These are phyloP conservation scores for Thymelicus sylvestris DNA, from an alignment of 2,888 invertebrate species.

Conservation along the genomic window DNA sequence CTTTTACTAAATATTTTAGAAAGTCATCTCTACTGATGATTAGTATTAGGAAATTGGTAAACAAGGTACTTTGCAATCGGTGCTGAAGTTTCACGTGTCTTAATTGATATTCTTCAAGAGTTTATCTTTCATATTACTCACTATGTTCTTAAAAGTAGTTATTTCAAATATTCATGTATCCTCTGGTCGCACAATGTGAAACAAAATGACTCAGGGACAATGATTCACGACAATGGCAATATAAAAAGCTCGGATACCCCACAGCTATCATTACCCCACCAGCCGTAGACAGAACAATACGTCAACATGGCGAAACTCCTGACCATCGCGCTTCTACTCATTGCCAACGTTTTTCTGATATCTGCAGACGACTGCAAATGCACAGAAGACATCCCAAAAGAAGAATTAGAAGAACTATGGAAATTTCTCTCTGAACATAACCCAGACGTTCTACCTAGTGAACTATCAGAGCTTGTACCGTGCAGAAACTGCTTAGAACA, in stretches of 20 bases:
- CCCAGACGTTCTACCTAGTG: constrained; percentile 44
- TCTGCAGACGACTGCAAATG: constrained; percentile 43
- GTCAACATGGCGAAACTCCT: constrained; percentile 14
- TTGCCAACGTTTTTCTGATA: constrained; percentile 9
- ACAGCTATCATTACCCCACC: background rate
- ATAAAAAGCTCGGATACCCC: background rate
- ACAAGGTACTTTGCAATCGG: too few relatives aligned
- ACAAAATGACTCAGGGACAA: background rate
- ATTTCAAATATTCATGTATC: background rate
- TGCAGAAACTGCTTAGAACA: constrained; percentile 51
- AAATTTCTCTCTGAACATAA: constrained; percentile 41
- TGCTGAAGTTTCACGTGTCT: too few relatives aligned
- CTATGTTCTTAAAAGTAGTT: too few relatives aligned
- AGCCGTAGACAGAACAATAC: constrained; percentile 2
- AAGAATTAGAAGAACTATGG: constrained; percentile 42
- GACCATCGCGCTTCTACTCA: constrained; percentile 14
- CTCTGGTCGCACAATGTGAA: background rate
- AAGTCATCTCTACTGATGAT: too few relatives aligned
- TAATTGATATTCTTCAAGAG: too few relatives aligned
- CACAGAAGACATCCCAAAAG: constrained; percentile 36
- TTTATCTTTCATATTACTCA: too few relatives aligned
- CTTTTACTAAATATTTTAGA: too few relatives aligned
- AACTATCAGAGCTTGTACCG: constrained; percentile 45
- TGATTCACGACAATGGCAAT: constrained; percentile 16
- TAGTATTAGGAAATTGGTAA: too few relatives aligned